Evolutionary conservation across 2,888 invertebrate species (phyloP).

Genomic region (Halocaridina rubra): DNA sequence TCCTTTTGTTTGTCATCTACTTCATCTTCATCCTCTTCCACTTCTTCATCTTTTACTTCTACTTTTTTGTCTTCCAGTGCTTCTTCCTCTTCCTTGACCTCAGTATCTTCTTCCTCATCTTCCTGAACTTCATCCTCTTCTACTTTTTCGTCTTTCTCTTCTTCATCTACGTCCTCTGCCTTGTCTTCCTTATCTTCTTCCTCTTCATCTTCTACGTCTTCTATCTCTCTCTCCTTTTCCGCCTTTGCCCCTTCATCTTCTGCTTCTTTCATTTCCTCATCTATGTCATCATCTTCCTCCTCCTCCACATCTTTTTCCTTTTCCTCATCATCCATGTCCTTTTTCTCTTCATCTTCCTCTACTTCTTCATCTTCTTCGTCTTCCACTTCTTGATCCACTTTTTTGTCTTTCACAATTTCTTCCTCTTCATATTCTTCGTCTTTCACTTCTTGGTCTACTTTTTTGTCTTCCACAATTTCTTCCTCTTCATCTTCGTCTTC

Average conservation of each 20-base stretch:
- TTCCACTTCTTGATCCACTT: not conserved
- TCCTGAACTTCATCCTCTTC: not conserved
- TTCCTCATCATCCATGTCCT: not conserved
- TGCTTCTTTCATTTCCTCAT: not conserved
- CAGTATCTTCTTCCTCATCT: not conserved
- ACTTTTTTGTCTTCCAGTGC: not conserved
- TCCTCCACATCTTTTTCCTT: not conserved
- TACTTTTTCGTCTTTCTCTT: not conserved
- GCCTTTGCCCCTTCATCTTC: not conserved
- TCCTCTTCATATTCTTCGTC: not conserved
- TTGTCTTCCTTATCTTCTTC: not conserved
- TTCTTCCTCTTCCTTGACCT: not conserved
- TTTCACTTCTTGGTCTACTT: not conserved
- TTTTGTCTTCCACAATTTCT: not conserved
- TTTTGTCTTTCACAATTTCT: not conserved
- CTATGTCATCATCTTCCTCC: not conserved
- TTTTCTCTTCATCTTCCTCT: not conserved
- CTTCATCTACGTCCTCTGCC: conserved; percentile 9
- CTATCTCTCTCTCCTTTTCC: not conserved
- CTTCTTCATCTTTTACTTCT: not conserved
- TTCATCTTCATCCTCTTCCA: not conserved
- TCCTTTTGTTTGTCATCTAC: not conserved
- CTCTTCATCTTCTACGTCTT: conserved; percentile 1
- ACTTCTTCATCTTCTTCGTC: not conserved
- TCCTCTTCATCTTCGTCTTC: not conserved